Evolutionary conservation across 2,113 vertebrate genomes (phyloP), one percentile per base, ranked within the genome.

Genomic region (Rhagologus leucostigma): DNA sequence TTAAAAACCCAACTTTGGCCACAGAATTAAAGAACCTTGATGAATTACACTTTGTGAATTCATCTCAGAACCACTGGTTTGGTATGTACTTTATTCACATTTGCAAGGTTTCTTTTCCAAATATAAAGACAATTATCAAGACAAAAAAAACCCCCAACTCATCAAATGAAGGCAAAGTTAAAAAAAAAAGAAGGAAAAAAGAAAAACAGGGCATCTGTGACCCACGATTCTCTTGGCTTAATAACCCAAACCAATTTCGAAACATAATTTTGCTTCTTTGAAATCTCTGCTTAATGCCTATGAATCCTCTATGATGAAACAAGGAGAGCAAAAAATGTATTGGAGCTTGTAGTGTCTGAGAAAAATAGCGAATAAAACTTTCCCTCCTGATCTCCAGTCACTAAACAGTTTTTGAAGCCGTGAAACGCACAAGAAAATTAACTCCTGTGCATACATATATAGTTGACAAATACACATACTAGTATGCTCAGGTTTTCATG

Each of bases 351-450:
- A 50, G 33, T 30, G 6, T 91, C 83, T 60, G 41, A 59, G 49
- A 50, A 70, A 56, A 89, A 33, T 7, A 75, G 2, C 30, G 23
- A 60, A 29, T 20, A 89, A 84, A 75, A 44, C 14, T 76, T 79
- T 39, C 2, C 68, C 15, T 92, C 7, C 16, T 0, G 0, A 42
- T 13, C 63, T 64, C 39, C 0, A 7, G 42, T 74, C 81, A 67
- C 11, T 63, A 49, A 82, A 84, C 60, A 10, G 6, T 50, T 50
- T 44, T 71, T 76, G 52, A 91, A 44, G 64, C 26, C 12, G 11
- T 3, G 4, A 79, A 89, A 44, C 20, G 32, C 27, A 57, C 21
- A 59, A 64, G 86, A 47, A 80, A 82, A 47, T 57, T 5, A 68
- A 35, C 33, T 47, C 13, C 37, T 70, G 6, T 93, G 68, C 53